phyloP scores from a whole-genome alignment of 2,113 vertebrate species.

The Cichladusa arquata region DNA sequence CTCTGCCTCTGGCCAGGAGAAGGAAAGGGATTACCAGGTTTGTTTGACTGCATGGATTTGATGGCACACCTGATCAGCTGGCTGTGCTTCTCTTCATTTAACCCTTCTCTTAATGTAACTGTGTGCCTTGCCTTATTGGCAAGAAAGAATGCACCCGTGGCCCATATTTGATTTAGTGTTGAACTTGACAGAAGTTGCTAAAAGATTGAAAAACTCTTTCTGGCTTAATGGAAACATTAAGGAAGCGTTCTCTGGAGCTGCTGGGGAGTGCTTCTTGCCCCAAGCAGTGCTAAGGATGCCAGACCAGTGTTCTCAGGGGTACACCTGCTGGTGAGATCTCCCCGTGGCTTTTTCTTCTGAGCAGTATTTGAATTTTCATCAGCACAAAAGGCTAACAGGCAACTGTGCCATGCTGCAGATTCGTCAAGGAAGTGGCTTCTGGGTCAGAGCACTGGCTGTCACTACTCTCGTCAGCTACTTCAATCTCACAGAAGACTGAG shows the following conservation, averaged over 20 bases:
- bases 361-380: background rate
- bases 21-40: background rate
- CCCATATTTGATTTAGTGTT: background rate
- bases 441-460: background rate
- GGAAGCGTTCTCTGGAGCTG: background rate
- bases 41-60: background rate
- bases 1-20: background rate
- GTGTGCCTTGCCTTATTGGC: background rate
- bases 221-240: background rate
- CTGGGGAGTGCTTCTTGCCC: background rate
- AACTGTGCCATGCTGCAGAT: background rate
- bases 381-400: background rate
- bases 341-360: background rate
- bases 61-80: background rate
- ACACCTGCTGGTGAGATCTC: background rate
- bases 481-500: background rate
- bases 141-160: accelerated
- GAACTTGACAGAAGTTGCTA: background rate
- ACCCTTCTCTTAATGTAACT: background rate
- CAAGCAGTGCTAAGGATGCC: background rate
- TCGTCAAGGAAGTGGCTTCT: background rate
- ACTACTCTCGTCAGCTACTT: background rate
- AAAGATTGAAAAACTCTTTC: background rate
- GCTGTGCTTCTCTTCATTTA: background rate
- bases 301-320: background rate